Evolutionary conservation across 1,140 invertebrate species (phyloP).

Genomic region (Drosophila athabasca): DNA sequence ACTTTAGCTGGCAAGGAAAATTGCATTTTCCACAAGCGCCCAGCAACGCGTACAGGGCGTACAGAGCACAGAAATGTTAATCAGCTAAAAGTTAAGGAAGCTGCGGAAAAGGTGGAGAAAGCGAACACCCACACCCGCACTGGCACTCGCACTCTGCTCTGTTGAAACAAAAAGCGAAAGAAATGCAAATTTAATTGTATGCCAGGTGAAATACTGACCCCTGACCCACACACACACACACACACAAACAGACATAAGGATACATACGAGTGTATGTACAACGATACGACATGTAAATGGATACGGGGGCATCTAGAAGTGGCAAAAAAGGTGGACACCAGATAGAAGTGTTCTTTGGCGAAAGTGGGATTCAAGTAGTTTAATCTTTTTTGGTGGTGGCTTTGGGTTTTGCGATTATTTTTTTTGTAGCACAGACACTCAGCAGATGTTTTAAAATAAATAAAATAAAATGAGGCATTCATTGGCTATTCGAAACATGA

Average conservation of each 20-base stretch:
- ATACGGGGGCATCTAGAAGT: too few species aligned
- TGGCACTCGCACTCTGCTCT: too few species aligned
- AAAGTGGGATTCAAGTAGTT: too few species aligned
- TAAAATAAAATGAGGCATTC: neutral
- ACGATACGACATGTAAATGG: conserved; percentile 1
- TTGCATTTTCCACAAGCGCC: conserved; percentile 63
- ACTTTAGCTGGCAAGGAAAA: conserved; percentile 59
- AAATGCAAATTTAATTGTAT: conserved; percentile 82
- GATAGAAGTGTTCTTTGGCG: too few species aligned
- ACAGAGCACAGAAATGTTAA: conserved; percentile 67
- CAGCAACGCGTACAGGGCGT: conserved; percentile 1
- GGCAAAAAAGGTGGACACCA: too few species aligned
- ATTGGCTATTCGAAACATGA: too few species aligned
- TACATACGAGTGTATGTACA: conserved; percentile 42
- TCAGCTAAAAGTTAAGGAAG: conserved; percentile 76
- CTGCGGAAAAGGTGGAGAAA: conserved; percentile 29
- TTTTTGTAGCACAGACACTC: neutral
- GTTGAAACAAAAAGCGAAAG: conserved; percentile 47
- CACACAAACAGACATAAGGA: neutral
- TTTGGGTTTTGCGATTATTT: neutral
- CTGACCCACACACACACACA: conserved; percentile 37
- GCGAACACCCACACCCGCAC: conserved; percentile 9
- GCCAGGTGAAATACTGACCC: conserved; percentile 73
- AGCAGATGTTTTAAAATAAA: neutral
- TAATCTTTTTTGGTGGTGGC: too few species aligned